Conservation (phyloP, 2,113 vertebrate genomes). For the Saimiri boliviensis region DNA sequence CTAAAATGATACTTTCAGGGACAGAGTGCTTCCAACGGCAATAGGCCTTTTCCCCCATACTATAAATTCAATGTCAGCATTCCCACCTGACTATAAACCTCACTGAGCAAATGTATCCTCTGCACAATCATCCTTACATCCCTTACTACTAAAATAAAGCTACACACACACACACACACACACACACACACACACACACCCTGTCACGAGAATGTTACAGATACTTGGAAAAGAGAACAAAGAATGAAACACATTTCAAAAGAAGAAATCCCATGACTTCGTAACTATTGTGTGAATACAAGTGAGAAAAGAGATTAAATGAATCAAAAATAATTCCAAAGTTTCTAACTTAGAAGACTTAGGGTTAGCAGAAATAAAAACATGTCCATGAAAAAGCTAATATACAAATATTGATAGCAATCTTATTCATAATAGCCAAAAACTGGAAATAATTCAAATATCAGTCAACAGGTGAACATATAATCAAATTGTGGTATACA, state of each 20-base stretch:
- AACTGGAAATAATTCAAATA: constrained; percentile 13
- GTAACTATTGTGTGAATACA: neutral
- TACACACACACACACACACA: neutral
- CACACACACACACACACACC: neutral
- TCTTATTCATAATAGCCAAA: neutral
- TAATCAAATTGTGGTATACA: neutral
- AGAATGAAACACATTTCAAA: constrained; percentile 36
- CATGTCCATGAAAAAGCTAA: neutral
- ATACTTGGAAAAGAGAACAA: neutral
- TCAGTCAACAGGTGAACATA: neutral
- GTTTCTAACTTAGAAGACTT: constrained; percentile 10
- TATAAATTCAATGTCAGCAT: constrained; percentile 17
- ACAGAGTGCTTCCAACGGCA: neutral
- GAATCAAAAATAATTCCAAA: neutral
- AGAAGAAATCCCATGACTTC: constrained; percentile 10
- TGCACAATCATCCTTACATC: neutral
- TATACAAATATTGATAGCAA: neutral
- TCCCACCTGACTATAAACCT: neutral
- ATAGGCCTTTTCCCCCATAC: neutral
- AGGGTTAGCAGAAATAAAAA: constrained; percentile 23
- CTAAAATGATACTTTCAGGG: neutral
- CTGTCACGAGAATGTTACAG: neutral
- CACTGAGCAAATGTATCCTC: neutral
- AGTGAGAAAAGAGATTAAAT: neutral
- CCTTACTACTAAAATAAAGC: constrained; percentile 11